A percentile compares a stretch with the other conserved stretches of the same genome.
Conservation (phyloP, 2,888 invertebrate species). For the Rhogogaster chlorosoma region DNA sequence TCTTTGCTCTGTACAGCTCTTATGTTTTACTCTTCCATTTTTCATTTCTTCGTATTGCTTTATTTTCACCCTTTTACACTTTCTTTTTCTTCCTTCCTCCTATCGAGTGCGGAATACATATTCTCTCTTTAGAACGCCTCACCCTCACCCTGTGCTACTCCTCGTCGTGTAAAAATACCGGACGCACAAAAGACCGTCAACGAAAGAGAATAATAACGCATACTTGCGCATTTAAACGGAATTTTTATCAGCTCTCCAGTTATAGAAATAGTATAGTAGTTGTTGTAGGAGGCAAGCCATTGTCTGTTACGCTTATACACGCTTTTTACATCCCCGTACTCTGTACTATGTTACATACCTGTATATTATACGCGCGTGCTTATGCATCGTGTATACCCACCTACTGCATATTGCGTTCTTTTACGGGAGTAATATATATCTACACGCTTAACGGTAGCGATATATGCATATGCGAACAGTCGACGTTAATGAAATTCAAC, state of each 20-base stretch:
- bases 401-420: slow-evolving; percentile 59
- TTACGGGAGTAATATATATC: slow-evolving; percentile 59
- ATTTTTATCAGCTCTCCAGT: slow-evolving; percentile 37
- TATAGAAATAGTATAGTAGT: background rate
- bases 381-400: slow-evolving; percentile 57
- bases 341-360: background rate
- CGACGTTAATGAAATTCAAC: slow-evolving; percentile 66
- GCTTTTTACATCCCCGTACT: background rate
- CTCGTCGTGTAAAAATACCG: background rate
- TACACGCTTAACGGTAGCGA: slow-evolving; percentile 56
- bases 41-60: background rate
- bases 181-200: slow-evolving; percentile 30
- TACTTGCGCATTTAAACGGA: slow-evolving; percentile 2
- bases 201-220: background rate
- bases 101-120: background rate
- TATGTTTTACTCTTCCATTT: background rate
- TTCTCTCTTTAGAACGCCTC: slow-evolving; percentile 4
- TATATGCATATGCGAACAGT: slow-evolving; percentile 65
- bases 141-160: background rate
- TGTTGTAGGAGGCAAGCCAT: background rate
- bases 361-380: slow-evolving; percentile 58
- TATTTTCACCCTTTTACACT: background rate
- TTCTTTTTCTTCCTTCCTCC: background rate
- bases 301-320: slow-evolving; percentile 22
- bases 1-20: slow-evolving; percentile 16